A percentile compares a stretch with the other conserved stretches of the same genome.
These are phyloP conservation scores for Neodiprion fabricii DNA, from an alignment of 1,140 invertebrate genomes.

Conservation along the genomic window DNA sequence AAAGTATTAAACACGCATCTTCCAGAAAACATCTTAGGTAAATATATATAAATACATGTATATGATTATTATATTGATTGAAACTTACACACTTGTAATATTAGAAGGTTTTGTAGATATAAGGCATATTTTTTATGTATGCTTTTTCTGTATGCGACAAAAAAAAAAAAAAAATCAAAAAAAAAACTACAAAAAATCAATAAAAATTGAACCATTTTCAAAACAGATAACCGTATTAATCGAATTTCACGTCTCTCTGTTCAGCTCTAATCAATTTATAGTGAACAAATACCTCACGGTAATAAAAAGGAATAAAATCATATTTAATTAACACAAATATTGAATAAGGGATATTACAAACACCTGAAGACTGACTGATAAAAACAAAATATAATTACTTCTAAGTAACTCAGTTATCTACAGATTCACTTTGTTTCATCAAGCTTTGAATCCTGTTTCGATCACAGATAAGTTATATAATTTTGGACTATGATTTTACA, in stretches of 20 bases:
- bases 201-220: neutral
- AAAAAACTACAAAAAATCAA: constrained; percentile 20
- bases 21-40: constrained; percentile 44
- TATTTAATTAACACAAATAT: too few relatives aligned
- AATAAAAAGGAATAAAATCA: too few relatives aligned
- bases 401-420: too few relatives aligned
- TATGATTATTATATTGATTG: constrained; percentile 27
- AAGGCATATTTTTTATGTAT: constrained; percentile 64
- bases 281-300: too few relatives aligned
- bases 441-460: too few relatives aligned
- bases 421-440: too few relatives aligned
- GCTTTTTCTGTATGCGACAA: constrained; percentile 62
- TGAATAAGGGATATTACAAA: too few relatives aligned
- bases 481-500: too few relatives aligned
- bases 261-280: too few relatives aligned
- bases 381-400: too few relatives aligned
- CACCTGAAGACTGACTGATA: too few relatives aligned
- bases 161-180: constrained; percentile 54
- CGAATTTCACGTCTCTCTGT: neutral
- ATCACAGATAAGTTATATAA: too few relatives aligned
- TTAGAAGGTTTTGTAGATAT: constrained; percentile 53
- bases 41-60: constrained; percentile 22
- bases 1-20: constrained; percentile 58
- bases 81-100: constrained; percentile 37
- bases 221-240: neutral